These are phyloP conservation scores for Silurus aristotelis DNA, from an alignment of 2,797 vertebrate species.

Conservation along the genomic window DNA sequence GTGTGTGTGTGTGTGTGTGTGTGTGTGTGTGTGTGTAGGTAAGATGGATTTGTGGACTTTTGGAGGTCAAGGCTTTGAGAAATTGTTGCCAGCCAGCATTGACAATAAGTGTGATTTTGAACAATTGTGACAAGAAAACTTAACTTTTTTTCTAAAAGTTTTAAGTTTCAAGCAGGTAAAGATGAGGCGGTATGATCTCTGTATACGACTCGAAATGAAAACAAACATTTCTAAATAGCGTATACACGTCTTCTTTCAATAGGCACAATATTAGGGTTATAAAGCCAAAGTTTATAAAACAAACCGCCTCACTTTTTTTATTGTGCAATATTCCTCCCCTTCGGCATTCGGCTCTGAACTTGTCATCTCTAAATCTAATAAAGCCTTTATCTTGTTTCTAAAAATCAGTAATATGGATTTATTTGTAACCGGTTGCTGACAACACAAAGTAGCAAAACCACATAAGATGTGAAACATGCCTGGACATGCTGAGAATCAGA, in stretches of 20 bases:
- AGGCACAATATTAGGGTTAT: neutral
- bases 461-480: too few relatives aligned
- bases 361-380: conserved; percentile 1
- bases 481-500: neutral
- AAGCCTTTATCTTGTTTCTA: neutral
- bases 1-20: neutral
- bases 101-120: too few relatives aligned
- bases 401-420: conserved; percentile 1
- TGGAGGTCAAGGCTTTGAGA: neutral
- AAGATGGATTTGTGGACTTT: neutral
- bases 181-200: neutral
- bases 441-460: neutral
- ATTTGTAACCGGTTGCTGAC: neutral
- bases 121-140: neutral
- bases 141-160: neutral
- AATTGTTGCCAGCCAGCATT: neutral
- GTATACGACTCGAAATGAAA: neutral
- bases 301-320: neutral
- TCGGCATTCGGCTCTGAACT: neutral
- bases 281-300: conserved; percentile 9
- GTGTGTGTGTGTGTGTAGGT: neutral
- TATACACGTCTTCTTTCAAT: neutral
- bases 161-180: neutral
- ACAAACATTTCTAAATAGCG: neutral
- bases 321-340: neutral